These are phyloP conservation scores for Amyelois transitella DNA, from an alignment of 1,140 invertebrate genomes.

Conservation along the genomic window DNA sequence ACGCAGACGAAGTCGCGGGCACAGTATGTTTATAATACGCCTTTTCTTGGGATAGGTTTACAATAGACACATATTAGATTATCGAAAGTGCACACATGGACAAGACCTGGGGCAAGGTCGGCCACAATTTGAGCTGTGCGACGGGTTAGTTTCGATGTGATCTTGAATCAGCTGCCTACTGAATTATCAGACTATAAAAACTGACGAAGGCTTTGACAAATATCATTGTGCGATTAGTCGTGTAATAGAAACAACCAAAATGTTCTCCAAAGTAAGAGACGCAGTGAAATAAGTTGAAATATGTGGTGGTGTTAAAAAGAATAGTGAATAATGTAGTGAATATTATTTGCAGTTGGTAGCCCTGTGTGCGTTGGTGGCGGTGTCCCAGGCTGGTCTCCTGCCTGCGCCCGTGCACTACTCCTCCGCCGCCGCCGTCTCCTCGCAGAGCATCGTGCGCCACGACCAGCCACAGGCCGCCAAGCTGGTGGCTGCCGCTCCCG, in stretches of 20 bases:
- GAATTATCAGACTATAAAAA: too few relatives aligned
- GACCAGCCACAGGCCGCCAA: conserved; percentile 14
- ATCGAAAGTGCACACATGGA: too few relatives aligned
- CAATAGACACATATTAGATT: too few relatives aligned
- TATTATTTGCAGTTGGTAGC: conserved; percentile 12
- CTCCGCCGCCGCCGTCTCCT: conserved; percentile 40
- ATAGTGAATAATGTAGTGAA: not conserved
- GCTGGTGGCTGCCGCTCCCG: too few relatives aligned
- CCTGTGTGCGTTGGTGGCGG: conserved; percentile 18
- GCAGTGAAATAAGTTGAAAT: not conserved
- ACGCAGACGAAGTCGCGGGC: too few relatives aligned
- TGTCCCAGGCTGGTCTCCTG: conserved; percentile 24
- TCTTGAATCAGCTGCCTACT: not conserved
- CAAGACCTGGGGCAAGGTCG: not conserved
- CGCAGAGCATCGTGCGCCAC: conserved; percentile 43
- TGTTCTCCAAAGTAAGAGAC: conserved; percentile 43
- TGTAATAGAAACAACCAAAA: conserved; percentile 22
- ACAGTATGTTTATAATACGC: too few relatives aligned
- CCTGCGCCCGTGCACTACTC: conserved; percentile 40
- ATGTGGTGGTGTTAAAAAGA: not conserved
- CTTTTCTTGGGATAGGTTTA: too few relatives aligned
- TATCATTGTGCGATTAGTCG: conserved; percentile 12
- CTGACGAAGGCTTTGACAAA: not conserved
- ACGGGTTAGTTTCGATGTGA: not conserved
- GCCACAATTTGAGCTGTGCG: not conserved